Base-by-base conservation (phyloP, 2,797 vertebrate genomes). In the Podargus strigoides region DNA sequence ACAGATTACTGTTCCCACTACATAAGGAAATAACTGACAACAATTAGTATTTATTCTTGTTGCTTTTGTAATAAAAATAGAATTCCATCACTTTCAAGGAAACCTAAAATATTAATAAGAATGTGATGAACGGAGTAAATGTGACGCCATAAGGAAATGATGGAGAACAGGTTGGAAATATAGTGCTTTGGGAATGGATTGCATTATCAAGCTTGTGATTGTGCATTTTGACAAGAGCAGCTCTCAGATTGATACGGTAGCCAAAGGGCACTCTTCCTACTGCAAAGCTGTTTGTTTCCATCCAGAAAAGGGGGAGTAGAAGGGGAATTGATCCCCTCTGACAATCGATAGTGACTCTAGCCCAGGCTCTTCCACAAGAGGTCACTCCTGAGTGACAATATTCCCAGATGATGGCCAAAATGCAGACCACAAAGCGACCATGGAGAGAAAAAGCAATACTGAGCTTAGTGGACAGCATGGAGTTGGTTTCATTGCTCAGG, bases 21-120 rank as follows among this genome's bases (percentile, higher is more conserved):
- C 94, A 96, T 96, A 95, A 94, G 95, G 90, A 97, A 97, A 96
- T 82, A 96, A 94, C 92, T 96, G 96, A 93, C 92, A 93, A 96
- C 95, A 96, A 95, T 96, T 97, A 96, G 90, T 96, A 97, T 96
- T 95, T 96, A 97, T 97, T 97, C 95, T 95, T 96, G 95, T 96
- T 96, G 87, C 90, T 94, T 97, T 96, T 96, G 96, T 94, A 96
- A 96, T 97, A 96, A 96, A 96, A 97, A 96, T 96, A 97, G 96
- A 96, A 95, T 96, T 97, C 94, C 94, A 95, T 97, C 96, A 97
- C 95, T 97, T 95, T 97, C 96, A 96, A 93, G 95, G 94, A 97
- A 94, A 91, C 36, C 95, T 96, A 95, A 97, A 97, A 97, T 95
- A 96, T 97, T 96, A 97, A 96, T 96, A 96, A 96, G 95, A 94